phyloP scores from a whole-genome alignment of 2,797 vertebrate genomes.

The Darevskia mixta region DNA sequence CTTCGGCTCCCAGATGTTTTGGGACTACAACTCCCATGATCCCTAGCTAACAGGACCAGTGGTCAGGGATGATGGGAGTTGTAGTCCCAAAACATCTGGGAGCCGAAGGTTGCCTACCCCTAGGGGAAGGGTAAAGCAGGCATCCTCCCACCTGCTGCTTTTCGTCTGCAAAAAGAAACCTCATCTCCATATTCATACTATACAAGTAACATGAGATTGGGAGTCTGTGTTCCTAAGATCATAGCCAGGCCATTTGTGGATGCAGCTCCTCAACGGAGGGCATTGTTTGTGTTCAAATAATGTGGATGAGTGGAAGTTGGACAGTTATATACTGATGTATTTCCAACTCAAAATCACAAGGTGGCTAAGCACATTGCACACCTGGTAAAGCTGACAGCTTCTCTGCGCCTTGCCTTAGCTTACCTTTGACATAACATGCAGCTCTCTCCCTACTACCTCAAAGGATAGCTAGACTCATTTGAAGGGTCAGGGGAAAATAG shows the following conservation, averaged over 20 bases:
- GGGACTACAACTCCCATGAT: too few relatives aligned
- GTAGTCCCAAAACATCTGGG: too few relatives aligned
- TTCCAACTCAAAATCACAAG: background rate
- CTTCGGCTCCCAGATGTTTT: too few relatives aligned
- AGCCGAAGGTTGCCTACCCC: too few relatives aligned
- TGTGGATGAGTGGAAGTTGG: background rate
- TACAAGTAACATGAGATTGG: background rate
- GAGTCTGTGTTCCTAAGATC: background rate
- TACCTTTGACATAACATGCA: background rate
- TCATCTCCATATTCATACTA: background rate
- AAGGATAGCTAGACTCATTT: background rate
- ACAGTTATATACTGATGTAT: background rate
- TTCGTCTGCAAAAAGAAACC: background rate
- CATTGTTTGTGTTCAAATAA: background rate
- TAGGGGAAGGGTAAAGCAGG: background rate
- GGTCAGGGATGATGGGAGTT: too few relatives aligned
- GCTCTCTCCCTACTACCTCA: background rate
- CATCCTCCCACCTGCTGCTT: background rate
- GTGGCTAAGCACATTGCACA: background rate
- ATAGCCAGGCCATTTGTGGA: background rate
- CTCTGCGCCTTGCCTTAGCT: background rate
- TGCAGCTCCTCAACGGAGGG: background rate
- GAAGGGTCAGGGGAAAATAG: background rate
- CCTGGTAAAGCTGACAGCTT: background rate
- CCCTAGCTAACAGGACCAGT: too few relatives aligned